Evolutionary conservation across 2,113 vertebrate genomes (phyloP).

Genomic region (Oreocharis arfaki): DNA sequence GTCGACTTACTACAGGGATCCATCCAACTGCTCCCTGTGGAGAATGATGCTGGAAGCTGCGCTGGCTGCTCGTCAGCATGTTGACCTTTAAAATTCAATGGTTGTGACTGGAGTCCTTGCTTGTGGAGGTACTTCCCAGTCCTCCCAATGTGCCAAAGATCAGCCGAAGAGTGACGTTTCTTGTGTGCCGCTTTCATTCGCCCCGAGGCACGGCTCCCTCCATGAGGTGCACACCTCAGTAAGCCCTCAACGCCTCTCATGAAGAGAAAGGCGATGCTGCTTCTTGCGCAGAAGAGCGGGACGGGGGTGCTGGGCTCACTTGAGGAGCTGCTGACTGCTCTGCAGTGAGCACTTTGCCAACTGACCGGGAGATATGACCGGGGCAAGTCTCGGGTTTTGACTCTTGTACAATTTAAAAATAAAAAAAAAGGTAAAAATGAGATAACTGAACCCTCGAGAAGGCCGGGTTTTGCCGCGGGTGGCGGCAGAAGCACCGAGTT

Average conservation of each 20-base stretch:
- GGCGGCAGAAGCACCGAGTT: background rate
- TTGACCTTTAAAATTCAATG: background rate
- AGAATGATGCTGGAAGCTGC: rapidly evolving
- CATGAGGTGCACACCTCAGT: rapidly evolving
- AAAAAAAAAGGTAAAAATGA: no score
- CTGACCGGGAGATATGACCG: background rate
- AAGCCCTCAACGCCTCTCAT: background rate
- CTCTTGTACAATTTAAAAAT: background rate
- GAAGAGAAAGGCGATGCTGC: background rate
- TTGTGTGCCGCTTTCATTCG: rapidly evolving
- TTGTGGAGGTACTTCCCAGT: background rate
- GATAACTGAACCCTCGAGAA: no score
- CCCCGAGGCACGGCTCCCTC: background rate
- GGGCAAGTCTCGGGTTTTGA: background rate
- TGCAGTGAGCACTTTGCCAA: background rate
- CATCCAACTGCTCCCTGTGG: rapidly evolving
- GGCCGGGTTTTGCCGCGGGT: background rate
- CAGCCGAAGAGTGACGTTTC: background rate
- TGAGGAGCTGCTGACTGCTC: background rate
- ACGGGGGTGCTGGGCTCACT: background rate
- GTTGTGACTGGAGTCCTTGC: background rate
- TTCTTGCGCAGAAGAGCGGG: no score
- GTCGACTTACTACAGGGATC: rapidly evolving
- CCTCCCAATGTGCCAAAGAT: background rate
- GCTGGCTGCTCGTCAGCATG: background rate